Base-by-base conservation (phyloP, 1,140 invertebrate genomes). In the Rhagoletis zephyria region DNA sequence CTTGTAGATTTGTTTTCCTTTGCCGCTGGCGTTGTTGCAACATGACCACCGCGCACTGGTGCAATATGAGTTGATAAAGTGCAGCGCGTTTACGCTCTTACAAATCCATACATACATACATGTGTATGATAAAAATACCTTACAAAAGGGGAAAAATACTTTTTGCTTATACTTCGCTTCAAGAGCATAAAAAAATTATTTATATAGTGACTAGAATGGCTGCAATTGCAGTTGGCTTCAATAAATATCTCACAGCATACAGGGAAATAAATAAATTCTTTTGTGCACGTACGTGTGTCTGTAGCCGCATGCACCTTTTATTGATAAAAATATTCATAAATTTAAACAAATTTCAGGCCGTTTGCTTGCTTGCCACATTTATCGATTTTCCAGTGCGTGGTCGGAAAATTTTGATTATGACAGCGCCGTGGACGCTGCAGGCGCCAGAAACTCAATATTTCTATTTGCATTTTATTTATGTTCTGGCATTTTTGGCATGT, bases 351-450 rank as follows among this genome's bases (percentile, higher is more conserved):
- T 81, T 81, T 51, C n/a, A n/a, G 5, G 3, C 16, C 48, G 48
- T n/a, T 19, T 16, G 45, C 42, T 81, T 56, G 74, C 42, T 74
- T 81, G 74, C 48, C 74, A 81, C 48, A 81, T 81, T 81, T 81
- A 81, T 81, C 48, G 74, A 56, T 56, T 56, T 81, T 81, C 48
- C 48, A 81, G 74, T 81, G 74, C 74, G 74, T 81, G 74, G 74
- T 81, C 74, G 74, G 74, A 81, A 81, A 81, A 81, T 81, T 51
- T 81, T 81, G 45, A 81, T 81, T 81, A 81, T 81, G 74, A 81
- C 48, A 51, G 74, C 74, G n/a, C n/a, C 4, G 4, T 14, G 2
- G n/a, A 56, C 74, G 74, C 74, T 81, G 74, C 74, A 56, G 74
- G 74, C 74, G 48, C 48, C 74, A 81, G 74, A 81, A 81, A 81